Base-by-base conservation (phyloP, 2,888 invertebrate species). In the Mamestra brassicae region DNA sequence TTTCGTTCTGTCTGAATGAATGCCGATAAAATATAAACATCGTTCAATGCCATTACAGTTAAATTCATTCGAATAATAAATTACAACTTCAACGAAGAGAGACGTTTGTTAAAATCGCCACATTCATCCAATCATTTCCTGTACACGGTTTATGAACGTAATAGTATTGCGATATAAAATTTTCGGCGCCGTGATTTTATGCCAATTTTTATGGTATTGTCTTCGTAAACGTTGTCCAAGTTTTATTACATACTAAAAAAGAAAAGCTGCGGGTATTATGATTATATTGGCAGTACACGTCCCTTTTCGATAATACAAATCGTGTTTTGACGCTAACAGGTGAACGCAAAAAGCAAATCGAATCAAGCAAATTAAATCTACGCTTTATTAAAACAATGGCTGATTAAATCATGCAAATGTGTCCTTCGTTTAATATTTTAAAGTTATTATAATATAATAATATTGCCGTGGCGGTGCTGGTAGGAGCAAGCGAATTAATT, bases 181-280 rank as follows among this genome's bases (percentile, higher is more conserved):
- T 92, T 94, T 94, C 91, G 93, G 92, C 94, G 93, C 91, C 93
- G 91, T 92, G 93, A 94, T 95, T 96, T 95, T 95, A 96, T 94
- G 93, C 91, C 94, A 93, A 93, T 93, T 95, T 95, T 95, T 95
- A 95, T 94, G 89, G 91, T 92, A 95, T 94, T 95, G 95, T 95
- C 95, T 95, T 93, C 92, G 92, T 94, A 95, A 95, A 95, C 91
- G 93, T 93, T 95, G 94, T 94, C 94, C 94, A 89, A 94, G 89
- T 94, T 95, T 95, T 94, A 94, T 92, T 92, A 89, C 88, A 89
- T 86, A 90, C 87, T 94, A 94, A 94, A 93, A 92, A 91, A 79
- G 71, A 67, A 75, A 78, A 84, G 64, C 86, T 76, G 74, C 66
- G 71, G 63, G 80, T 91, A 88, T 88, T 88, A 90, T 90, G 90